phyloP scores from a whole-genome alignment of 1,140 invertebrate genomes.

The Heliconius hewitsoni region DNA sequence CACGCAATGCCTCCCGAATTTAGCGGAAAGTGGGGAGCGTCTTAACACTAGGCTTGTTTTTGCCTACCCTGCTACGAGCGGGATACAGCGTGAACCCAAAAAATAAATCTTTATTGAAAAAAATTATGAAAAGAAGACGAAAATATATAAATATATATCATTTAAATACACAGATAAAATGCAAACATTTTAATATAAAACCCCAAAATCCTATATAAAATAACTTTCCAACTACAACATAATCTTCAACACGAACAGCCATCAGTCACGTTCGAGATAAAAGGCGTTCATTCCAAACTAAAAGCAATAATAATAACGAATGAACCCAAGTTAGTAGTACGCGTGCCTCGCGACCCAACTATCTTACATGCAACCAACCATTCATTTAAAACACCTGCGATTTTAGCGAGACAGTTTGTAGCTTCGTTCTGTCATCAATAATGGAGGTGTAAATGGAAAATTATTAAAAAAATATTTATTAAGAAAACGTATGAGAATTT shows the following conservation, averaged over 20 bases:
- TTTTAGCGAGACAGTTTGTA: not conserved
- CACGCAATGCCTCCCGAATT: no score
- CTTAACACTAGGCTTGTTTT: no score
- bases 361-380: slow-evolving; percentile 23
- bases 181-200: not conserved
- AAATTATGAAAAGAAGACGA: no score
- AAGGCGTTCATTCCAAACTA: slow-evolving; percentile 49
- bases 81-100: no score
- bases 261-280: slow-evolving; percentile 54
- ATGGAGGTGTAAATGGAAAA: not conserved
- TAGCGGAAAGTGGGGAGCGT: no score
- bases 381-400: slow-evolving; percentile 8
- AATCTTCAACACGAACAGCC: slow-evolving; percentile 10
- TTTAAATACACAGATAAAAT: no score
- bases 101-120: no score
- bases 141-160: no score
- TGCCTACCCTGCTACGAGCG: no score
- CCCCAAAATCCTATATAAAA: not conserved
- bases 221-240: not conserved
- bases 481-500: no score
- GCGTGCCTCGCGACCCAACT: slow-evolving; percentile 35
- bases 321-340: slow-evolving; percentile 57
- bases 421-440: not conserved
- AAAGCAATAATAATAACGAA: slow-evolving; percentile 64
- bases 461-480: no score